phyloP scores from a whole-genome alignment of 2,797 vertebrate species.

The Artibeus lituratus region DNA sequence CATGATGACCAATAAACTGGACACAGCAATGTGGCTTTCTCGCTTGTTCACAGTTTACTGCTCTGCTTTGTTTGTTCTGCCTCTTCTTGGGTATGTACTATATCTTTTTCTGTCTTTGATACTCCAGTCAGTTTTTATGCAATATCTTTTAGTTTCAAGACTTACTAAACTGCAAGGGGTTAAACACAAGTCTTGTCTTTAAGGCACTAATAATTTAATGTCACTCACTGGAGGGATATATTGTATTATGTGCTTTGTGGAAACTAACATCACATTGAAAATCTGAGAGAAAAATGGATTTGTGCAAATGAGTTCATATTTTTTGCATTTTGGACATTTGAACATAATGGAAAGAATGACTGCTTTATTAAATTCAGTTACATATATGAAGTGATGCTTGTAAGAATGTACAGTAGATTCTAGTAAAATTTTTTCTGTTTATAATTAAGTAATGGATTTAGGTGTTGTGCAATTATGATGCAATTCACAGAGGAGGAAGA shows the following conservation, averaged over 20 bases:
- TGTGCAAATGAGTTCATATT: background rate
- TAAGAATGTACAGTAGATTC: background rate
- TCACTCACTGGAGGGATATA: background rate
- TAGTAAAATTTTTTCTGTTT: slow-evolving; percentile 42
- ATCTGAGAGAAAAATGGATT: background rate
- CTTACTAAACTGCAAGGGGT: background rate
- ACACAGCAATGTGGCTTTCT: slow-evolving; percentile 99
- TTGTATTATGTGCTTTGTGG: background rate
- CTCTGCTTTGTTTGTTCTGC: slow-evolving; percentile 97
- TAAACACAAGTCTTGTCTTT: background rate
- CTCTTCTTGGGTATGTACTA: slow-evolving; percentile 93
- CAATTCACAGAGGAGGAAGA: slow-evolving; percentile 79
- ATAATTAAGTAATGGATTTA: slow-evolving; percentile 47
- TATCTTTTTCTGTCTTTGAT: background rate
- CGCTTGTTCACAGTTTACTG: slow-evolving; percentile 98
- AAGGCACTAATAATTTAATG: background rate
- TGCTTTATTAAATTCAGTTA: background rate
- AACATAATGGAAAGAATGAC: background rate
- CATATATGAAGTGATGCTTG: background rate
- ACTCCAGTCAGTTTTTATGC: background rate
- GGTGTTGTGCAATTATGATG: slow-evolving; percentile 73
- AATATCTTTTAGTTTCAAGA: background rate
- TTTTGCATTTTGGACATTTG: background rate
- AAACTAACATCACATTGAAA: background rate
- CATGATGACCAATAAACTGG: slow-evolving; percentile 95